Conservation (phyloP, 2,797 vertebrate species). For the Cryptoprocta ferox region DNA sequence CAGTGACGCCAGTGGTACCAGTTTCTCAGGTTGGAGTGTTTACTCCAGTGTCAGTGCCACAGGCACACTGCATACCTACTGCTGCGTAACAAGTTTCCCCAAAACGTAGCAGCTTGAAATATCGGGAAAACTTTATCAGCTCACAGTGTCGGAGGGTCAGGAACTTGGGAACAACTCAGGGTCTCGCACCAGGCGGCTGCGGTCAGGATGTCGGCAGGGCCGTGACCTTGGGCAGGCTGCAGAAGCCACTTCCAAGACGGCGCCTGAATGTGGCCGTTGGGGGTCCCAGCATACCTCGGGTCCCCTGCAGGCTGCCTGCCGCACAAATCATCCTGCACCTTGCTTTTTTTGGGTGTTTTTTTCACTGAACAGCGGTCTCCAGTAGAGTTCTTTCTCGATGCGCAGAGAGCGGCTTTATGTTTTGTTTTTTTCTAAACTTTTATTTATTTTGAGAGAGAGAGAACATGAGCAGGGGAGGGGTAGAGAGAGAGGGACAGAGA, state of each 20-base stretch:
- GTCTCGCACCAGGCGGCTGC: neutral
- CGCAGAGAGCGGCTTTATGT: neutral
- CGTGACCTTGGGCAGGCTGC: neutral
- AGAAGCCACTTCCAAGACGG: neutral
- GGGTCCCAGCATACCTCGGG: neutral
- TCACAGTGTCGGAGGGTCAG: neutral
- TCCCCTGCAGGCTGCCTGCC: neutral
- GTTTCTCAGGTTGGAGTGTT: rapidly evolving
- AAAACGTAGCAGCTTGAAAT: neutral
- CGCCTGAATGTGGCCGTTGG: neutral
- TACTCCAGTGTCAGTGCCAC: neutral
- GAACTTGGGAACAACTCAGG: neutral
- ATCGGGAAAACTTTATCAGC: too few species aligned
- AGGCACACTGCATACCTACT: rapidly evolving
- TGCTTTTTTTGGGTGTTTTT: neutral
- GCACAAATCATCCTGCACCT: neutral
- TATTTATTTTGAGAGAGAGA: too few species aligned
- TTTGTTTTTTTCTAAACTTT: neutral
- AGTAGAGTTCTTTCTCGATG: neutral
- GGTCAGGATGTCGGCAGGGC: neutral
- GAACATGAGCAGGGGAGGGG: too few species aligned
- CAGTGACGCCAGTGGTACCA: too few species aligned
- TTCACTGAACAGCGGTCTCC: neutral
- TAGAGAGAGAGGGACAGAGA: too few species aligned
- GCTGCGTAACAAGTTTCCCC: neutral